Base-by-base conservation (phyloP, 2,888 invertebrate species). In the Zhuqinia jingwanae region DNA sequence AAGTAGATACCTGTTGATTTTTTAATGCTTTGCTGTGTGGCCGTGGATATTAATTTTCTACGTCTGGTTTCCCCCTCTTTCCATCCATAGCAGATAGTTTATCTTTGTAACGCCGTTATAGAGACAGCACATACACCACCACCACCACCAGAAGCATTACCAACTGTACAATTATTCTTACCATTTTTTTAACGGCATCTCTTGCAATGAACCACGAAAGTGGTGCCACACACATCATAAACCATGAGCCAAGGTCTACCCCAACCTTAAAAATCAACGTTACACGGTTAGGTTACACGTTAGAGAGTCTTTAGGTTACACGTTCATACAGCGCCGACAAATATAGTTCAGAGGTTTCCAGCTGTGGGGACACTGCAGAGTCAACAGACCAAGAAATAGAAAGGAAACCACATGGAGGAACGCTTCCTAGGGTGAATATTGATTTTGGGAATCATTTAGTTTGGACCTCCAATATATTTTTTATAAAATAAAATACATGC, bases 341-440 rank as follows among this genome's bases (percentile, higher is more conserved):
- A 42, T 75, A 22, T 22, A 70, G 42, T 73, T 73, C 50, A 53
- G n/a, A n/a, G 36, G 77, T 10, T 22, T 77, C 78, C 78, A 65
- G 78, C 78, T 79, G 78, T 30, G 78, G 80, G 17, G 53, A 50
- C 73, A 36, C 30, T 50, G 73, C 50, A 15, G 50, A 50, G 50
- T 53, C 11, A n/a, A 2, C 3, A 50, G 50, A 50, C 50, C n/a
- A 73, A 27, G 27, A 17, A 73, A 73, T 15, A n/a, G 30, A 63
- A 60, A 25, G 13, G 17, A 65, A 30, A 25, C 50, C 80, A 42
- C 80, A 80, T 68, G 53, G 10, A 80, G 53, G n/a, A 80, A 80
- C 17, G 53, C 27, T 60, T 82, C 82, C 75, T 42, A 63, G 47
- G 75, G 82, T n/a, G 82, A 50, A 47, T 82, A 75, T 75, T 82